Evolutionary conservation across 2,888 invertebrate genomes (phyloP), one percentile per base, ranked within the genome.

Genomic region (Pristionchus maxplancki): DNA sequence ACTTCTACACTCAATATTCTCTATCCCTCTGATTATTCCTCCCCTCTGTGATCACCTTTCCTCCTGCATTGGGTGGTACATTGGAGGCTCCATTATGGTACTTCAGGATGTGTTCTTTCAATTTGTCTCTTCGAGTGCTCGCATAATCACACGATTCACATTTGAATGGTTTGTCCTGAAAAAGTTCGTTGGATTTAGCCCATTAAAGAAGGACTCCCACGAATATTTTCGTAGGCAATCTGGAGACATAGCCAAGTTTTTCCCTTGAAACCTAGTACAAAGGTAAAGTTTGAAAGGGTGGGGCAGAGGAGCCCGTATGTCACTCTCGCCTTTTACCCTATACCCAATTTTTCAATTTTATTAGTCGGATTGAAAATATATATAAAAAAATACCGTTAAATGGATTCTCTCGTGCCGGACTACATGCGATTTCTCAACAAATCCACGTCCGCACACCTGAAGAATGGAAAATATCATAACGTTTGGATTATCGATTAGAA

Each of bases 381-480:
- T 17, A 34, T 5, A 71, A 34, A 58, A 31, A 17, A 50, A 31
- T 50, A 82, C 82, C 37, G 87, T 88, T 74, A 96, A 95, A 95
- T 97, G 97, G 87, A 96, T 96, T 71, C 96, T 95, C 93, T 96
- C 96, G 93, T 97, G 97, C 1, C 97, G 95, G 20, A 96, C 95
- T 89, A 97, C 95, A 95, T 96, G 96, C 58, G 96, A 96, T 92
- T 96, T 96, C 93, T 96, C 96, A 93, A 96, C 96, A 93, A 97
- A 97, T 24, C 96, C 96, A 82, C 96, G 95, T 0, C 96, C 96
- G 87, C 94, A 94, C 11, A 91, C 89, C 89, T 90, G 67, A 0
- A 67, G 67, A 67, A 5, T 3, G 31, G 11, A 2, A 1, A 8
- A 67, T 67, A 1, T 6, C 28, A 31, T 67, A 34, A 9, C 5